Conservation (phyloP, 1,140 invertebrate species). For the Cherax destructor region DNA sequence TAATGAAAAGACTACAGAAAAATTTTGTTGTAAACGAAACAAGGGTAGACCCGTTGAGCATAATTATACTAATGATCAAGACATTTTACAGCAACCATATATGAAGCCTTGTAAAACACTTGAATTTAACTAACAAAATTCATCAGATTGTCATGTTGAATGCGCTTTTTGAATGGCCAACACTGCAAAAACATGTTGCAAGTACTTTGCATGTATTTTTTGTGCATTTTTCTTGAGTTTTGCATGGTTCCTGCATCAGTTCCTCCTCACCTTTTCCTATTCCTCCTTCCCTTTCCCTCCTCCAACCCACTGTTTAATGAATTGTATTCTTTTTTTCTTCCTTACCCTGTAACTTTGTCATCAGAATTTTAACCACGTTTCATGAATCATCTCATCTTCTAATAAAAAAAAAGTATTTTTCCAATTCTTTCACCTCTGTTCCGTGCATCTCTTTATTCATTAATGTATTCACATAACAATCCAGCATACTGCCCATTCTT, state of each 20-base stretch:
- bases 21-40: too few relatives aligned
- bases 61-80: background rate
- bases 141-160: background rate
- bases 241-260: slow-evolving; percentile 6
- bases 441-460: too few relatives aligned
- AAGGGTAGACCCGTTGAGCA: background rate
- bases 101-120: too few relatives aligned
- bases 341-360: background rate
- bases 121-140: background rate
- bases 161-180: background rate
- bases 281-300: background rate
- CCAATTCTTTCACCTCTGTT: too few relatives aligned
- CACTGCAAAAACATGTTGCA: background rate
- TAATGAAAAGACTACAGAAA: too few relatives aligned
- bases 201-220: slow-evolving; percentile 9
- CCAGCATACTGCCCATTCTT: background rate
- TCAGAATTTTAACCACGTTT: background rate
- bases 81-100: too few relatives aligned
- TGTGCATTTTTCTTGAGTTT: slow-evolving; percentile 6
- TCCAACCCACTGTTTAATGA: background rate
- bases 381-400: background rate
- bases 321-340: background rate
- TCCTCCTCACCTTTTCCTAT: background rate
- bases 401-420: too few relatives aligned
- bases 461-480: too few relatives aligned